These are phyloP conservation scores for Xylota sylvarum DNA, from an alignment of 2,888 invertebrate genomes.

Conservation along the genomic window DNA sequence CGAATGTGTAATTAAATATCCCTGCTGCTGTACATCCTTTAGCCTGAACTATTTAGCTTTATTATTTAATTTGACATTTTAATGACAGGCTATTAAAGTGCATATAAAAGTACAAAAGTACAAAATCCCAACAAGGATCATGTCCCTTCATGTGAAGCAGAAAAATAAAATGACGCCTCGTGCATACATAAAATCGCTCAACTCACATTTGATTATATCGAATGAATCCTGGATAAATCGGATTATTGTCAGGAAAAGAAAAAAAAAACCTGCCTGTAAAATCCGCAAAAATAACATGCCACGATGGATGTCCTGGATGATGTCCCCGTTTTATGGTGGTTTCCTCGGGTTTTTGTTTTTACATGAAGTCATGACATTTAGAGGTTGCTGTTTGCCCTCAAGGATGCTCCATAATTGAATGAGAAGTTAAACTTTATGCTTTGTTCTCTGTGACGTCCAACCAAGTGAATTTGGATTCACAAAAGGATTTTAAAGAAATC, in stretches of 20 bases:
- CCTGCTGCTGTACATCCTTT: background rate
- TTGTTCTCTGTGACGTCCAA: background rate
- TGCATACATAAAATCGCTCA: slow-evolving; percentile 9
- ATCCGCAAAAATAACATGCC: background rate
- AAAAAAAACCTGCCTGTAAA: background rate
- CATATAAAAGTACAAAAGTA: background rate
- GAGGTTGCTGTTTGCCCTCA: background rate
- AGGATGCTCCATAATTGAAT: slow-evolving; percentile 19
- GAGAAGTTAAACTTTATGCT: slow-evolving; percentile 8
- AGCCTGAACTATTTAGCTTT: background rate
- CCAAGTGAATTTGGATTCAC: background rate
- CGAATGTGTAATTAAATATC: background rate
- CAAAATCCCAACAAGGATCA: background rate
- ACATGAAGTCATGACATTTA: background rate
- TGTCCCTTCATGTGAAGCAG: background rate
- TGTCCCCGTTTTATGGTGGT: background rate
- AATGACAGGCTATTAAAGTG: slow-evolving; percentile 20
- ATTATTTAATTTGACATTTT: slow-evolving; percentile 37
- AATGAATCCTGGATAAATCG: slow-evolving; percentile 6
- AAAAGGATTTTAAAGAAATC: background rate
- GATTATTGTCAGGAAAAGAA: background rate
- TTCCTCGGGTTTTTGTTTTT: background rate
- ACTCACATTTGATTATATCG: background rate
- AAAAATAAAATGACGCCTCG: background rate
- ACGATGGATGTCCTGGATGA: background rate